Evolutionary conservation across 2,888 invertebrate species (phyloP).

Genomic region (Conchocele bisecta): DNA sequence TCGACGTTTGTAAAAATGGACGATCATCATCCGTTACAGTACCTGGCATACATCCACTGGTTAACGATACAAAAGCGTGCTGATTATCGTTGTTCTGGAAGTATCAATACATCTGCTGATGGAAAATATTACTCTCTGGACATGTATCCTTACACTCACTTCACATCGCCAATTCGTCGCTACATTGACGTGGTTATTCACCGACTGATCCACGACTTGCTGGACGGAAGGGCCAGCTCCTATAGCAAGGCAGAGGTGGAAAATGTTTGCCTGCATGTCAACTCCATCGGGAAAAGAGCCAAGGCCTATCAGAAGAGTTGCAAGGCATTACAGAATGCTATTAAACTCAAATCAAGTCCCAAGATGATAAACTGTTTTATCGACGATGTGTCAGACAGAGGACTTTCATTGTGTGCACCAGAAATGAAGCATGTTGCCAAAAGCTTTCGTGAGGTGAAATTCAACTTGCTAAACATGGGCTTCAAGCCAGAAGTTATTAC

Average conservation of each 20-base stretch:
- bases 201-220: slow-evolving; percentile 58
- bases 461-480: slow-evolving; percentile 54
- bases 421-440: slow-evolving; percentile 45
- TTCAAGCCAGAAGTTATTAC: slow-evolving; percentile 48
- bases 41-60: slow-evolving; percentile 57
- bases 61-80: slow-evolving; percentile 57
- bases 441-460: slow-evolving; percentile 45
- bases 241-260: slow-evolving; percentile 58
- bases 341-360: neutral
- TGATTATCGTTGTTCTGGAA: slow-evolving; percentile 47
- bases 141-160: slow-evolving; percentile 59
- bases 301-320: slow-evolving; percentile 49
- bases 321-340: neutral
- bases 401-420: slow-evolving; percentile 55
- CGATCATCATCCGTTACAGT: slow-evolving; percentile 50
- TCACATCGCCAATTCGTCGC: slow-evolving; percentile 62
- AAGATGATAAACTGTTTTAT: slow-evolving; percentile 51
- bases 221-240: slow-evolving; percentile 38
- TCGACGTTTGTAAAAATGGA: slow-evolving; percentile 46
- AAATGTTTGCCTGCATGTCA: slow-evolving; percentile 56
- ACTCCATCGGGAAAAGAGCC: slow-evolving; percentile 53
- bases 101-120: slow-evolving; percentile 3
- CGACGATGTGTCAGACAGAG: slow-evolving; percentile 50
- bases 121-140: too few species aligned
- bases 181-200: slow-evolving; percentile 59